Evolutionary conservation across 2,113 vertebrate genomes (phyloP).

Genomic region (Eulemur rufifrons): DNA sequence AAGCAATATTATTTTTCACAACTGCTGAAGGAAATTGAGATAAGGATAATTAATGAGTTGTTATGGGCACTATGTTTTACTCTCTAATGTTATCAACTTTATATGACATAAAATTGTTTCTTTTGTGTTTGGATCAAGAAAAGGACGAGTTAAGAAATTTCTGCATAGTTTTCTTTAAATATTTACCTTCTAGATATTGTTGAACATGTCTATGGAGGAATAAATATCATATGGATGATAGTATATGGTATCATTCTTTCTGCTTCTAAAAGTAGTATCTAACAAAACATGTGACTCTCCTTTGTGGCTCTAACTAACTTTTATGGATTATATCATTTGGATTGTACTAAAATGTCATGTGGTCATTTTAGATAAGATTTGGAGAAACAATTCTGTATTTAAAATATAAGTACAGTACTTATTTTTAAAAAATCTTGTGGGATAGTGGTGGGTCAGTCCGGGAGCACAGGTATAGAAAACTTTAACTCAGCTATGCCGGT

Average conservation of each 20-base stretch:
- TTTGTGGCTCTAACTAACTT: neutral
- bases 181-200: neutral
- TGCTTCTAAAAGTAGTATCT: neutral
- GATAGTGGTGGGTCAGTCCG: neutral
- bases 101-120: neutral
- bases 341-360: neutral
- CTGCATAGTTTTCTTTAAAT: neutral
- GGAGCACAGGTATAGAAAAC: neutral
- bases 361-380: neutral
- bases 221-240: neutral
- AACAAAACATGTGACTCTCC: neutral
- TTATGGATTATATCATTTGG: neutral
- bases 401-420: neutral
- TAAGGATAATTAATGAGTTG: neutral
- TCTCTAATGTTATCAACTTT: neutral
- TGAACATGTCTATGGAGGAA: neutral
- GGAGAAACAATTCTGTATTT: neutral
- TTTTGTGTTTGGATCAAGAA: neutral
- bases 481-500: neutral
- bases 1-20: constrained; percentile 1
- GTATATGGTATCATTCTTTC: neutral
- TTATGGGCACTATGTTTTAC: neutral
- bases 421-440: neutral
- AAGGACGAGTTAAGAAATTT: neutral
- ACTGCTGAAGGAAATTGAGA: neutral